phyloP scores from a whole-genome alignment of 30 jellyfish, hydroid and myxozoan genomes.

The Chironex yamaguchii region DNA sequence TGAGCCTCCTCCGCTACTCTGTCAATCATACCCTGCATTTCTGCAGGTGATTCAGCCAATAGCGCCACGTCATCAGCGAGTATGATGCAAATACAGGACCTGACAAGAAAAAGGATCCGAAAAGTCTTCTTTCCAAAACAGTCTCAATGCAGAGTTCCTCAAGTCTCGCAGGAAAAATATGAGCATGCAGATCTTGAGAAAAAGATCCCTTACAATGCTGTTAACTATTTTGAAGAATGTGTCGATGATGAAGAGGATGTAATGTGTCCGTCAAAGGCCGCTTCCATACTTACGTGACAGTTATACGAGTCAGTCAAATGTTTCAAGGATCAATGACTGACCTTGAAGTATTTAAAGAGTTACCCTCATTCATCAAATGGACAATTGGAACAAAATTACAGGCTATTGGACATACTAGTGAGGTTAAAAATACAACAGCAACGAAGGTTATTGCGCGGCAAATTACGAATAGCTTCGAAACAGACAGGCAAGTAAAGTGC shows the following conservation, averaged over 20 bases:
- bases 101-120: constrained; percentile 26
- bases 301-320: constrained; percentile 16
- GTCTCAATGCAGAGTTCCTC: constrained; percentile 7
- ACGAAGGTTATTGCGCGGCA: constrained; percentile 26
- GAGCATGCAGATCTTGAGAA: not conserved
- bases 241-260: constrained; percentile 27
- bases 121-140: not conserved
- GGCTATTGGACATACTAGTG: constrained; percentile 32
- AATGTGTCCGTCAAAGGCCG: constrained; percentile 23
- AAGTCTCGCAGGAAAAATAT: constrained; percentile 1
- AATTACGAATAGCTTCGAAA: not conserved
- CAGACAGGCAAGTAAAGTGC: constrained; percentile 30
- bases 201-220: constrained; percentile 25
- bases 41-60: too few relatives aligned
- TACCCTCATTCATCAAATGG: constrained; percentile 14
- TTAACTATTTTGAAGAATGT: constrained; percentile 2
- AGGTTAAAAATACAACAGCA: constrained; percentile 14
- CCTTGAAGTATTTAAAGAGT: constrained; percentile 19
- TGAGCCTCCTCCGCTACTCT: too few relatives aligned
- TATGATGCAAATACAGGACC: constrained; percentile 13
- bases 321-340: constrained; percentile 42
- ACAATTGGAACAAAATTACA: constrained; percentile 22
- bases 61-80: constrained; percentile 16
- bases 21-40: too few relatives aligned
- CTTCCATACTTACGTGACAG: constrained; percentile 25